Conservation (phyloP, 2,888 invertebrate genomes). For the Zaprionus lineosus region DNA sequence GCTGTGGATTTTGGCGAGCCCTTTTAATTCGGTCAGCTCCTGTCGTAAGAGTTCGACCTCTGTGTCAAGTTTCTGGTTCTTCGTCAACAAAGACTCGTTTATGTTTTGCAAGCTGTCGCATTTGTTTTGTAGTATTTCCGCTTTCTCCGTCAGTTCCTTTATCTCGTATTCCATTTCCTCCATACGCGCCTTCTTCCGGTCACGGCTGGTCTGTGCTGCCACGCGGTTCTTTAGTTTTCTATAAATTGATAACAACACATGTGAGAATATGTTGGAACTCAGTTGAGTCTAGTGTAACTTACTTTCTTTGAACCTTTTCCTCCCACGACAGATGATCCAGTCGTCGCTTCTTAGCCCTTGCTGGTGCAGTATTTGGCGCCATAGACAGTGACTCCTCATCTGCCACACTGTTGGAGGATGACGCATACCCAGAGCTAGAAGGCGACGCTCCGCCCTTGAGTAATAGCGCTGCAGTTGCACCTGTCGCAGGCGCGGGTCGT, state of each 20-base stretch:
- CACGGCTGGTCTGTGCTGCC: constrained; percentile 98
- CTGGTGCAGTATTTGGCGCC: constrained; percentile 16
- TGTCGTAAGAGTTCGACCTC: constrained; percentile 86
- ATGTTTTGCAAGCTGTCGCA: constrained; percentile 84
- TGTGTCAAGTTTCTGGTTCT: constrained; percentile 87
- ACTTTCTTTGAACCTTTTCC: constrained; percentile 94
- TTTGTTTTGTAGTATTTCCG: constrained; percentile 85
- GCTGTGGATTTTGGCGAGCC: constrained; percentile 61
- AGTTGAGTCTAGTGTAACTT: constrained; percentile 81
- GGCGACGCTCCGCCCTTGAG: constrained; percentile 50
- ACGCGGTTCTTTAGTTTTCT: constrained; percentile 98
- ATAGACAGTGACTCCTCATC: constrained; percentile 54
- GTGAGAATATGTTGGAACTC: background rate
- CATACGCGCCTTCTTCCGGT: constrained; percentile 96
- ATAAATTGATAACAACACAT: background rate
- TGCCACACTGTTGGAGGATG: constrained; percentile 51
- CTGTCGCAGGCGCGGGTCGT: constrained; percentile 51
- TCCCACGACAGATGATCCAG: constrained; percentile 93
- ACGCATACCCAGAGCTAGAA: constrained; percentile 59
- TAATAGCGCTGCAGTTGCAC: constrained; percentile 40
- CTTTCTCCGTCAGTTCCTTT: constrained; percentile 85
- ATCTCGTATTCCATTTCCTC: constrained; percentile 92
- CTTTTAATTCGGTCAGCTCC: constrained; percentile 84
- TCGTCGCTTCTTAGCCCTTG: constrained; percentile 86
- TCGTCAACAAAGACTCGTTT: constrained; percentile 86